Base-by-base conservation (phyloP, 2,797 vertebrate species). In the Liasis olivaceus region DNA sequence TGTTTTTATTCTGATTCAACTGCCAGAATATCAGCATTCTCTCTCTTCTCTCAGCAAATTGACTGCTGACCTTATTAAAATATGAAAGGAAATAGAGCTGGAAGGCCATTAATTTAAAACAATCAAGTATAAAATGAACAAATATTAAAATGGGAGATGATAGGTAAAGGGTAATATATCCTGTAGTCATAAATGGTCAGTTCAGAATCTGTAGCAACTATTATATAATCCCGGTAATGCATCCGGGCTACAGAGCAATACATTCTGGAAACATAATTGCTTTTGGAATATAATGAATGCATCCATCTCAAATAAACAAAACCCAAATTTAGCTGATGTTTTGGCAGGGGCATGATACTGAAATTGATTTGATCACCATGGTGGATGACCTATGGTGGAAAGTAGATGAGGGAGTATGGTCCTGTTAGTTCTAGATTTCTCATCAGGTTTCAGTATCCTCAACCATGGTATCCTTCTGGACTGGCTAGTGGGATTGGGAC, bases 221-320 rank as follows among this genome's bases (percentile, higher is more conserved):
- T 92, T 93, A 72, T 26, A 51, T 12, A 72, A 88, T 86, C 72
- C 91, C 94, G 54, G 94, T 97, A 95, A 95, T 77, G 58, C 2
- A 94, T 92, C 92, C 81, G 95, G 12, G 47, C 11, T 89, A 94
- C 91, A 24, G 42, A 93, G 93, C 12, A 85, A 59, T 91, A 91
- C 4, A 28, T 93, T 91, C 51, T 3, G 56, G 13, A 92, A 59
- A 94, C 87, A 93, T 95, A 89, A 62, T 69, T 92, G 58, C 58
- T 28, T 95, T 94, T 94, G 72, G 85, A 94, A 94, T 69, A 95
- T 92, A 95, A 66, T 28, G 62, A 77, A 91, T 92, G 24, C 69
- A 13, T 42, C 3, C 14, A 64, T 28, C 91, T 42, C 28, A 94
- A 93, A 81, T 93, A 94, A 94, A 96, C 88, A 84, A 89, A 93